A percentile compares a stretch with the other conserved stretches of the same genome.
These are phyloP conservation scores for Copidosoma floridanum DNA, from an alignment of 1,140 invertebrate genomes.

Conservation along the genomic window DNA sequence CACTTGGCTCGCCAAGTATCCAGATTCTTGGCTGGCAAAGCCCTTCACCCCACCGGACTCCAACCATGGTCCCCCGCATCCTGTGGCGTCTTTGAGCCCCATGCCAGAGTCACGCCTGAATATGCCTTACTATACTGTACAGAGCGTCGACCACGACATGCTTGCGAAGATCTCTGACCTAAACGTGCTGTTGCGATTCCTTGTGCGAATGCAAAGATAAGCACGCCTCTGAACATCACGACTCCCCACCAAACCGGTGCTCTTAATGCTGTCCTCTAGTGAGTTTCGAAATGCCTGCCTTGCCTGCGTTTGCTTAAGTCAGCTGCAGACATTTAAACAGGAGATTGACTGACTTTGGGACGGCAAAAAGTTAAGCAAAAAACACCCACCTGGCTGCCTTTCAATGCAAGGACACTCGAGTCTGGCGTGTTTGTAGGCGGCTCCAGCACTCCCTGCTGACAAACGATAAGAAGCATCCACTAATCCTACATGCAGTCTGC, in stretches of 20 bases:
- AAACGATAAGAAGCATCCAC: too few relatives aligned
- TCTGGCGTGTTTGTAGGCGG: constrained; percentile 13
- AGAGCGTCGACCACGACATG: too few relatives aligned
- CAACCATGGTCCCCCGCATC: neutral
- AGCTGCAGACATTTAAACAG: neutral
- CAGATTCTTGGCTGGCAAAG: too few relatives aligned
- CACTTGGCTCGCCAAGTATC: neutral
- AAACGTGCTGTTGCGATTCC: neutral
- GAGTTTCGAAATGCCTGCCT: neutral
- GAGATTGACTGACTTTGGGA: too few relatives aligned
- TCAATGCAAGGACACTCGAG: neutral
- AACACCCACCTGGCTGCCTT: neutral
- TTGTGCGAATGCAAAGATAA: neutral
- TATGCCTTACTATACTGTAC: too few relatives aligned
- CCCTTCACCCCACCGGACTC: neutral
- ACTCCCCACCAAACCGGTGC: neutral
- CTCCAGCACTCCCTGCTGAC: neutral
- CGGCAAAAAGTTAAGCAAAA: neutral
- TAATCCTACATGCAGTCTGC: too few relatives aligned
- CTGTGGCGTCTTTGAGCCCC: too few relatives aligned
- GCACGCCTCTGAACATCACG: too few relatives aligned
- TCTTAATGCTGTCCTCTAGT: neutral
- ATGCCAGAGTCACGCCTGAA: too few relatives aligned
- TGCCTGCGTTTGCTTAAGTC: too few relatives aligned
- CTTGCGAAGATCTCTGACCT: neutral